These are phyloP conservation scores for Oligia latruncula DNA, from an alignment of 2,888 invertebrate species.

Conservation along the genomic window DNA sequence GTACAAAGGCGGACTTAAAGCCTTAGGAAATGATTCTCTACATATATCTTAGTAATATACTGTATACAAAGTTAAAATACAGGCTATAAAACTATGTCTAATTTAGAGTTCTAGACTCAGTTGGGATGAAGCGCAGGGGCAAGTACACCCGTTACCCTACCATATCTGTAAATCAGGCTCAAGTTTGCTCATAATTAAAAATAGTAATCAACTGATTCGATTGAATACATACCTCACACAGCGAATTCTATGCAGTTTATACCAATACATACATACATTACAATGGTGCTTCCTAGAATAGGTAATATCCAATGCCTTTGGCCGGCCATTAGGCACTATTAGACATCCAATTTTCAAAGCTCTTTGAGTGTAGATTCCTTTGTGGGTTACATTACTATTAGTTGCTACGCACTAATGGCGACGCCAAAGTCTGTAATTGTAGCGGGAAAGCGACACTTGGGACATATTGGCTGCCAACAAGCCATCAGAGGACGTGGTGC, in stretches of 20 bases:
- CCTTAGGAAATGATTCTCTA: too few species aligned
- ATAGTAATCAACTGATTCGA: background rate
- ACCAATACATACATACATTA: background rate
- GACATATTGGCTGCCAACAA: constrained; percentile 18
- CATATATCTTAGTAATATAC: too few species aligned
- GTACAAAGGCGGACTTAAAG: too few species aligned
- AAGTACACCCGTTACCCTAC: background rate
- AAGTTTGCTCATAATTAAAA: background rate
- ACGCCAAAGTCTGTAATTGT: constrained; percentile 1
- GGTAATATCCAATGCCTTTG: constrained; percentile 11
- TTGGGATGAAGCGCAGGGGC: background rate
- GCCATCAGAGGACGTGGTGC: background rate
- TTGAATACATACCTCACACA: background rate
- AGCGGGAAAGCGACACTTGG: constrained; percentile 13
- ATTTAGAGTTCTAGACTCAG: too few species aligned
- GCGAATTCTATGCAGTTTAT: background rate
- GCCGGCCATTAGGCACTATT: background rate
- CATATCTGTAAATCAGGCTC: background rate
- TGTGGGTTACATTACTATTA: constrained; percentile 24
- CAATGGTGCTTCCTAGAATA: background rate
- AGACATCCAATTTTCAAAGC: constrained; percentile 24
- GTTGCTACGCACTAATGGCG: constrained; percentile 7
- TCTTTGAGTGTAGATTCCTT: constrained; percentile 23
- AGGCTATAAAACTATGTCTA: too few species aligned
- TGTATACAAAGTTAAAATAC: too few species aligned